A percentile compares a stretch with the other conserved stretches of the same genome.
phyloP scores from a whole-genome alignment of 1,140 invertebrate species.

The Drosophila oshimai region DNA sequence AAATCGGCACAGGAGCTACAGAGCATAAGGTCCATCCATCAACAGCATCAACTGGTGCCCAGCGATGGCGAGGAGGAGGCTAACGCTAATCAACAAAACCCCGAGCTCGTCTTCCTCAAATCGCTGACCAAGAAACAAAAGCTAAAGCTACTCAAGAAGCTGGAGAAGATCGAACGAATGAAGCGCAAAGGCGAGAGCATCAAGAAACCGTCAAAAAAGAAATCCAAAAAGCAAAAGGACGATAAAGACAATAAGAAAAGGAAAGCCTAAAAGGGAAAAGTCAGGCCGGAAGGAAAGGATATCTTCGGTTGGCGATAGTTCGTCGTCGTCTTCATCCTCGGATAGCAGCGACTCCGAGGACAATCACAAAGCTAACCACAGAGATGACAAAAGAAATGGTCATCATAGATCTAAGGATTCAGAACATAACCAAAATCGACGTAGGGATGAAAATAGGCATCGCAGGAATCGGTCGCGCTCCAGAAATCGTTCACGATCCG shows the following conservation, averaged over 20 bases:
- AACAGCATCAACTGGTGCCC: conserved; percentile 82
- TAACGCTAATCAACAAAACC: conserved; percentile 66
- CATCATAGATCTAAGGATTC: conserved; percentile 22
- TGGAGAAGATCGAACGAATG: conserved; percentile 90
- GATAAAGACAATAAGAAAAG: conserved; percentile 41
- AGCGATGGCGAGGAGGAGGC: conserved; percentile 85
- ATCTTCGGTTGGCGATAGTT: conserved; percentile 16
- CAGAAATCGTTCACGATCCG: conserved; percentile 27
- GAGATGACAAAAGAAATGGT: conserved; percentile 14
- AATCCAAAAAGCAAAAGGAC: conserved; percentile 52
- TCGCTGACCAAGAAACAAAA: conserved; percentile 94
- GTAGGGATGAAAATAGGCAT: conserved; percentile 24
- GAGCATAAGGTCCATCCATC: conserved; percentile 63
- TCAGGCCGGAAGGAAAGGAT: conserved; percentile 8
- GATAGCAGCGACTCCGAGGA: conserved; percentile 31
- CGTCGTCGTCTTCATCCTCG: conserved; percentile 41
- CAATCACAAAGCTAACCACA: conserved; percentile 6
- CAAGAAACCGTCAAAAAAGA: conserved; percentile 47
- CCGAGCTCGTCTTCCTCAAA: conserved; percentile 87
- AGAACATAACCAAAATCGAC: conserved; percentile 9
- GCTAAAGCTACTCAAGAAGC: conserved; percentile 93
- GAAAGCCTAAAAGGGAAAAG: conserved; percentile 32
- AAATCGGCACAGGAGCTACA: conserved; percentile 86
- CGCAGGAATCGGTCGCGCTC: conserved; percentile 26
- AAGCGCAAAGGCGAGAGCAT: conserved; percentile 77